These are phyloP conservation scores for Borostomias antarcticus DNA, from an alignment of 2,797 vertebrate species.

Conservation along the genomic window DNA sequence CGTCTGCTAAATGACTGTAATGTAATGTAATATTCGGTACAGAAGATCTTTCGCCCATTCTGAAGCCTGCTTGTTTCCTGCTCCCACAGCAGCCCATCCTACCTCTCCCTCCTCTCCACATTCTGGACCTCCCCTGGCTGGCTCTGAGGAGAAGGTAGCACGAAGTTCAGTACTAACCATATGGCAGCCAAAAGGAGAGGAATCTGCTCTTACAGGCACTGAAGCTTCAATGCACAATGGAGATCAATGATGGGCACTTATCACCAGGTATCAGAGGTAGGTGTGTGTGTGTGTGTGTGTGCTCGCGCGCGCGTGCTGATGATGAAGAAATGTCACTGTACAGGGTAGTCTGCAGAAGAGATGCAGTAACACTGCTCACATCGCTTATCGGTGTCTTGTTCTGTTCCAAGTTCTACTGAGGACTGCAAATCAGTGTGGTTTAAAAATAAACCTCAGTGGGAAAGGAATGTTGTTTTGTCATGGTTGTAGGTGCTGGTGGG, in stretches of 20 bases:
- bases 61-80: slow-evolving; percentile 58
- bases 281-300: slow-evolving; percentile 49
- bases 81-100: slow-evolving; percentile 51
- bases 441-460: too few relatives aligned
- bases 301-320: neutral
- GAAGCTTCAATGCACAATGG: slow-evolving; percentile 55
- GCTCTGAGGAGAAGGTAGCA: slow-evolving; percentile 71
- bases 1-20: too few relatives aligned
- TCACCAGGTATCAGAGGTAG: slow-evolving; percentile 57
- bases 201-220: slow-evolving; percentile 61
- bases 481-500: slow-evolving; percentile 34
- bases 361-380: too few relatives aligned
- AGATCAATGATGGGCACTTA: slow-evolving; percentile 72
- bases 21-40: too few relatives aligned
- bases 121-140: slow-evolving; percentile 21
- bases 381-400: slow-evolving; percentile 15
- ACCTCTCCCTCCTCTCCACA: slow-evolving; percentile 27
- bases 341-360: neutral
- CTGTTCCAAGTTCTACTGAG: neutral
- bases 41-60: slow-evolving; percentile 53
- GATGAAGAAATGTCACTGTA: neutral
- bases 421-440: slow-evolving; percentile 3
- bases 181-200: slow-evolving; percentile 68
- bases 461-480: neutral
- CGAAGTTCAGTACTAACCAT: slow-evolving; percentile 70